Evolutionary conservation across 2,888 invertebrate genomes (phyloP).

Genomic region (Trissolcus japonicus): DNA sequence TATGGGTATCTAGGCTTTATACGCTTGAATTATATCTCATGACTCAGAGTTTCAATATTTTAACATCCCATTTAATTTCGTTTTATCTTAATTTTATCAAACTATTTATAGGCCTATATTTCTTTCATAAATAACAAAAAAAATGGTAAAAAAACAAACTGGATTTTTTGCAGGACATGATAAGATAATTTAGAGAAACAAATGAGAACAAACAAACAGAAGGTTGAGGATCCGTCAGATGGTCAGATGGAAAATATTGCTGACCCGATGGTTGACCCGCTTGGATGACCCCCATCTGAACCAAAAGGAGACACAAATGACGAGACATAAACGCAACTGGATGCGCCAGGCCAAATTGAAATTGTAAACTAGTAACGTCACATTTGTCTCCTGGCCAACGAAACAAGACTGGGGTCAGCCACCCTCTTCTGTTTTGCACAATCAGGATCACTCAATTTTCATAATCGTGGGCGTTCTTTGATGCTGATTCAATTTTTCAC

Average conservation of each 20-base stretch:
- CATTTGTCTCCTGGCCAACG: conserved; percentile 25
- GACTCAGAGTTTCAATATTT: too few species aligned
- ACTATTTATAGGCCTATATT: too few species aligned
- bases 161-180: too few species aligned
- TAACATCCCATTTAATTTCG: too few species aligned
- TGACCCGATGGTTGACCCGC: conserved; percentile 39
- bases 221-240: not conserved
- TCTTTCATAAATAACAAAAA: too few species aligned
- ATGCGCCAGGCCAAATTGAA: conserved; percentile 38
- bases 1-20: too few species aligned
- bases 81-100: too few species aligned
- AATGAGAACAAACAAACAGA: too few species aligned
- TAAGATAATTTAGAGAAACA: too few species aligned
- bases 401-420: conserved; percentile 39
- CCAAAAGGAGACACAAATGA: conserved; percentile 29
- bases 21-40: not conserved
- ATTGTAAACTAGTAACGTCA: conserved; percentile 28
- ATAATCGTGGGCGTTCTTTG: conserved; percentile 13
- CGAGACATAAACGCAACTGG: conserved; percentile 23
- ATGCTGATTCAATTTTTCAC: too few species aligned
- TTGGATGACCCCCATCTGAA: conserved; percentile 34
- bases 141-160: too few species aligned
- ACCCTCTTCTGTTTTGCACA: conserved; percentile 27
- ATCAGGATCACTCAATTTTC: conserved; percentile 31
- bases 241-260: conserved; percentile 6